Conservation (phyloP, 2,113 vertebrate species). For the Oncorhynchus mykiss region DNA sequence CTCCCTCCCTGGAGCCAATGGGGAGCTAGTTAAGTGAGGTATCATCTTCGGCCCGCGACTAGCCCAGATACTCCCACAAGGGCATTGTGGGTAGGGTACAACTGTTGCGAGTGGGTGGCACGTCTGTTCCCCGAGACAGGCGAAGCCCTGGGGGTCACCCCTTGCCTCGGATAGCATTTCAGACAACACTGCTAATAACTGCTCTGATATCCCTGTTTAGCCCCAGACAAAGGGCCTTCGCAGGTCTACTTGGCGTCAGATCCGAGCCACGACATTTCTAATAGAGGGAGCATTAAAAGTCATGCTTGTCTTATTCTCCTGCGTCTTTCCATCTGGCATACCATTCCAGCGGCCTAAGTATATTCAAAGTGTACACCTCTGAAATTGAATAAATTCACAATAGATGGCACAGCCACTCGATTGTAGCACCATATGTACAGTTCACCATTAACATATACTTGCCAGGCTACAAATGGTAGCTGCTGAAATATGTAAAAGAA, state of each 20-base stretch:
- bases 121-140: slow-evolving; percentile 95
- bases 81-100: slow-evolving; percentile 87
- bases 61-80: slow-evolving; percentile 84
- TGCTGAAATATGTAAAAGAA: slow-evolving; percentile 39
- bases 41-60: slow-evolving; percentile 77
- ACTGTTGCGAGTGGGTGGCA: slow-evolving; percentile 98
- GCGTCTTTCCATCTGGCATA: slow-evolving; percentile 64
- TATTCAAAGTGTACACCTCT: slow-evolving; percentile 55
- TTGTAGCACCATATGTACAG: slow-evolving; percentile 69
- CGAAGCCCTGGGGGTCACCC: slow-evolving; percentile 84
- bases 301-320: slow-evolving; percentile 64
- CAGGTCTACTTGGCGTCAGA: slow-evolving; percentile 67
- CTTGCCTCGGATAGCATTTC: slow-evolving; percentile 72
- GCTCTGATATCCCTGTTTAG: slow-evolving; percentile 68
- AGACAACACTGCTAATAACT: slow-evolving; percentile 67
- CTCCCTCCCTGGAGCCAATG: slow-evolving; percentile 66
- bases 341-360: slow-evolving; percentile 54
- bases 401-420: slow-evolving; percentile 33
- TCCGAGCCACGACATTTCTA: slow-evolving; percentile 61
- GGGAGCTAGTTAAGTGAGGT: slow-evolving; percentile 75
- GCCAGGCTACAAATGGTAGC: slow-evolving; percentile 44
- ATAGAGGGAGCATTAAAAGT: slow-evolving; percentile 63
- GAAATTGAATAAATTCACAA: slow-evolving; percentile 63
- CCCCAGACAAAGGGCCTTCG: slow-evolving; percentile 55
- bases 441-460: slow-evolving; percentile 32